Evolutionary conservation across 1,140 invertebrate species (phyloP).

Genomic region (Galleria mellonella): DNA sequence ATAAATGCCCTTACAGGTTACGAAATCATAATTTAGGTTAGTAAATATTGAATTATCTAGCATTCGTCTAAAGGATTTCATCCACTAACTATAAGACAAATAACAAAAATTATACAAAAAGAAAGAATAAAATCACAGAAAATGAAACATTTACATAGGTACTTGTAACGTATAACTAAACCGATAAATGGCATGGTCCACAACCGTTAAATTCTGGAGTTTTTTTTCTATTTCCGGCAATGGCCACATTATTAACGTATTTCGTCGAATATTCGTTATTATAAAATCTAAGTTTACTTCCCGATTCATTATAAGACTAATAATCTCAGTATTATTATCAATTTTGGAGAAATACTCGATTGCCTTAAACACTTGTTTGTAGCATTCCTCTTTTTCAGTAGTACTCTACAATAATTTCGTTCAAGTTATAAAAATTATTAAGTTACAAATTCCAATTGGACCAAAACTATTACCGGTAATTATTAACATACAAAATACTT

Average conservation of each 20-base stretch:
- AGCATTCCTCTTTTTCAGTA: too few relatives aligned
- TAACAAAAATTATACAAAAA: constrained; percentile 41
- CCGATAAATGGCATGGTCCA: neutral
- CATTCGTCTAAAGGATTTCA: constrained; percentile 48
- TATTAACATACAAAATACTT: constrained; percentile 16
- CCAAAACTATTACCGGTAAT: neutral
- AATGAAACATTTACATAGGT: constrained; percentile 40
- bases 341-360: too few relatives aligned
- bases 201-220: too few relatives aligned
- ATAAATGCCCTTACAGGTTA: constrained; percentile 15
- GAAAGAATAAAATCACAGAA: constrained; percentile 58
- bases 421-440: too few relatives aligned
- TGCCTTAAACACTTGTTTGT: too few relatives aligned
- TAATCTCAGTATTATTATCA: too few relatives aligned
- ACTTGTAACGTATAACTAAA: constrained; percentile 5
- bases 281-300: too few relatives aligned
- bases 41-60: constrained; percentile 17
- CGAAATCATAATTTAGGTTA: neutral
- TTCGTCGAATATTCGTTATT: too few relatives aligned
- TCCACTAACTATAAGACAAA: constrained; percentile 41
- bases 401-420: too few relatives aligned
- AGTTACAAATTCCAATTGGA: neutral
- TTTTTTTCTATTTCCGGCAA: too few relatives aligned
- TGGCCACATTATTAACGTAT: too few relatives aligned
- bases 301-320: too few relatives aligned